phyloP scores from a whole-genome alignment of 1,140 invertebrate genomes.

The Papilio polyxenes region DNA sequence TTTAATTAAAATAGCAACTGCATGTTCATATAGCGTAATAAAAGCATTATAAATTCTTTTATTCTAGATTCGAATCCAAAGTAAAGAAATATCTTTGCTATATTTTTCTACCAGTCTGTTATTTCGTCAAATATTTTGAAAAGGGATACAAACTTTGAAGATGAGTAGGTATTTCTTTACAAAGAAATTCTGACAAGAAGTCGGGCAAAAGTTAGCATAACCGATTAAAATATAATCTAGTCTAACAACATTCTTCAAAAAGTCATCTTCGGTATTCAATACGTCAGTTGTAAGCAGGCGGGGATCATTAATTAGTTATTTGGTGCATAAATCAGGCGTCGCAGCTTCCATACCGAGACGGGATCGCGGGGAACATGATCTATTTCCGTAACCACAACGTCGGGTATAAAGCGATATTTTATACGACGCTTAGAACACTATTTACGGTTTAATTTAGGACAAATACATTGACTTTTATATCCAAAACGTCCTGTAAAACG shows the following conservation, averaged over 20 bases:
- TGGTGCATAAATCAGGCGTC: conserved; percentile 30
- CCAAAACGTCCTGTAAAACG: background rate
- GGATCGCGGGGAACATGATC: background rate
- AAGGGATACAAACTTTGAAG: background rate
- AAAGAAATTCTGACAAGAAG: background rate
- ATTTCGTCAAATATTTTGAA: background rate
- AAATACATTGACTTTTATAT: background rate
- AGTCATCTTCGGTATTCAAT: background rate
- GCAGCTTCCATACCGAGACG: background rate
- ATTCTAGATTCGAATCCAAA: background rate
- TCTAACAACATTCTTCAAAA: background rate
- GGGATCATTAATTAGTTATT: conserved; percentile 30
- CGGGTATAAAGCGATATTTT: conserved; percentile 42
- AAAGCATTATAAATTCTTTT: background rate
- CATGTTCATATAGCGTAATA: background rate
- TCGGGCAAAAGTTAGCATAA: background rate
- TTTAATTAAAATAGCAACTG: background rate
- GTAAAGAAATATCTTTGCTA: background rate
- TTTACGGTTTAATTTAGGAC: conserved; percentile 37
- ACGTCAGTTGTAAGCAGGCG: background rate
- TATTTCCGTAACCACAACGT: conserved; percentile 43
- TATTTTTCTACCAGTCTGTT: background rate
- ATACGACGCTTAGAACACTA: conserved; percentile 28
- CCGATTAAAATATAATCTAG: background rate
- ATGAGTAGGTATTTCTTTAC: background rate